Evolutionary conservation across 2,888 invertebrate genomes (phyloP), one percentile per base, ranked within the genome.

Genomic region (Epirrhoe alternata): DNA sequence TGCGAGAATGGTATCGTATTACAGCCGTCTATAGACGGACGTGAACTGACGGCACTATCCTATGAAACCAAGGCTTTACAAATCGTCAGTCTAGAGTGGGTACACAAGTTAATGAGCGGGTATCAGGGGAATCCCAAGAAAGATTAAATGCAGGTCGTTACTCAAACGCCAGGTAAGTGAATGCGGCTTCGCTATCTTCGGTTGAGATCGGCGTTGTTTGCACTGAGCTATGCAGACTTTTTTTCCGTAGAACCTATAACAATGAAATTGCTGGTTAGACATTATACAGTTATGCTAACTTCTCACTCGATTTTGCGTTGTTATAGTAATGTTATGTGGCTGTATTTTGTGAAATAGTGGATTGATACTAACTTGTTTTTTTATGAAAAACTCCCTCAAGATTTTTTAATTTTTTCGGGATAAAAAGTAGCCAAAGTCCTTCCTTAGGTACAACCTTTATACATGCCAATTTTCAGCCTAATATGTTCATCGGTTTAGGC

Each of bases 91-190:
- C 49, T 50, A 10, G 49, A 50, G 10, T 17, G 88, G 86, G 88
- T 88, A 90, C 87, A 89, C 86, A 86, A 88, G 89, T 87, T 92
- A 92, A 92, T 92, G 91, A 92, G 88, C 81, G 81, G 86, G 85
- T 90, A 89, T 90, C 90, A 88, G 86, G 88, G 84, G 53, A 88
- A 84, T 77, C 87, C 84, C 87, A 88, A 84, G 84, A 88, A 89
- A 89, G 90, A 91, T 91, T 90, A 87, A 92, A 90, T 86, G 89
- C 85, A 83, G 77, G 78, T 79, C 86, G 82, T 90, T 88, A 86
- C 83, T 89, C 88, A 87, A 86, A 80, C 81, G 77, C 75, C 81
- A 85, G 84, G 81, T 79, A 79, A 74, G 71, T 74, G 71, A 74
- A 74, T 72, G 74, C 64, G 63, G 64, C 55, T 60, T 51, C 24